Evolutionary conservation across 2,113 vertebrate genomes (phyloP), one percentile per base, ranked within the genome.

Genomic region (Brevimyrus niger): DNA sequence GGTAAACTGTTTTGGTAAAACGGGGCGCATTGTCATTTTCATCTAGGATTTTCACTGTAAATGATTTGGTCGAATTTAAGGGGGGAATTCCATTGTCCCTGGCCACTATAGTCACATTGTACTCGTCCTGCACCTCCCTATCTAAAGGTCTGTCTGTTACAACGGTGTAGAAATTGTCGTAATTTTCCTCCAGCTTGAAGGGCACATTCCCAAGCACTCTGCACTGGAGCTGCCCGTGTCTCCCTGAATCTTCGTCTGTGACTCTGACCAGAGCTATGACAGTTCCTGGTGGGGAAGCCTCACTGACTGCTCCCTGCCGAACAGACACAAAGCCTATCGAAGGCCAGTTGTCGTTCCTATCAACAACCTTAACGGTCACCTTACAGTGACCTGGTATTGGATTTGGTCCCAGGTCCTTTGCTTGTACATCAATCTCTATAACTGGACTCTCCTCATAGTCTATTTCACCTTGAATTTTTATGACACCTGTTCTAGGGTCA

Each of bases 361-460:
- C 98, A 0, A 98, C 92, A 89, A 99, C 97, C 94, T 97, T 97
- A 55, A 99, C 98, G 0, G 97, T 98, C 93, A 99, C 98, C 94
- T 99, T 99, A 95, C 98, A 99, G 93, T 99, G 98, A 89, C 98
- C 98, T 0, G 98, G 98, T 87, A 99, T 98, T 83, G 98, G 98
- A 94, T 99, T 99, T 86, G 98, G 98, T 11, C 98, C 98, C 90
- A 99, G 91, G 94, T 99, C 98, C 55, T 98, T 96, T 87, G 98
- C 98, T 95, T 99, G 98, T 47, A 99, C 94, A 61, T 99, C 98
- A 50, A 99, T 99, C 94, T 99, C 98, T 91, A 99, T 95, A 93
- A 99, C 96, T 8, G 96, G 96, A 0, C 96, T 98, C 92, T 99
- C 98, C 94, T 99, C 98, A 13, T 98, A 99, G 96, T 99, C 98